phyloP scores from a whole-genome alignment of 2,113 vertebrate genomes.

The Benitochromis conjunctus region DNA sequence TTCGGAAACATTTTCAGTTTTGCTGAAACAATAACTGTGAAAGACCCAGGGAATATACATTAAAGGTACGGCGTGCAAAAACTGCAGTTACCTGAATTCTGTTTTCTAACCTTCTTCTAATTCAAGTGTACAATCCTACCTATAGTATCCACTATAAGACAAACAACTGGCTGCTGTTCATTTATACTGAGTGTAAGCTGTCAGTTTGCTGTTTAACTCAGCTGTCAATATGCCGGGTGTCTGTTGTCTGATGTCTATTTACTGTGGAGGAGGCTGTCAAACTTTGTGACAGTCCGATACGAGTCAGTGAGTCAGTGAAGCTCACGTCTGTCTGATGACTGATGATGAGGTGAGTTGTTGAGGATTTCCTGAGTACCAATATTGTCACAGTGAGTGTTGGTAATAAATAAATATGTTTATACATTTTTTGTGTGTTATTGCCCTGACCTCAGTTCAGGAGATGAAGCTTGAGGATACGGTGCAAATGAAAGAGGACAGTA shows the following conservation, averaged over 20 bases:
- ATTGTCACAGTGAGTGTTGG: neutral
- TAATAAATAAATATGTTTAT: neutral
- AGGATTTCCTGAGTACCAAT: neutral
- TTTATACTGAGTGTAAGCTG: neutral
- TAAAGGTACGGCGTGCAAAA: neutral
- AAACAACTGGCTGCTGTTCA: neutral
- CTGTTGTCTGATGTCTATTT: neutral
- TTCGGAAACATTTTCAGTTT: neutral
- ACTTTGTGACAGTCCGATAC: neutral
- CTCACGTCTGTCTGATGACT: neutral
- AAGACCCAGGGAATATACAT: neutral
- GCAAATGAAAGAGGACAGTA: neutral
- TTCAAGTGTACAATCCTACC: neutral
- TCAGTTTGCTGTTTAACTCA: neutral
- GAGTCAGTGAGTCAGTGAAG: neutral
- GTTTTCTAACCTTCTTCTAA: neutral
- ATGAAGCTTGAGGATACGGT: neutral
- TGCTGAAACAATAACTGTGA: neutral
- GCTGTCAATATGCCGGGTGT: neutral
- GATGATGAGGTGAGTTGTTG: neutral
- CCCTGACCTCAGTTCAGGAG: neutral
- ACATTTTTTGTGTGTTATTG: neutral
- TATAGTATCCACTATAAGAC: neutral
- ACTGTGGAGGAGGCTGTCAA: neutral
- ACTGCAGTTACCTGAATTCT: neutral